Evolutionary conservation across 1,140 invertebrate genomes (phyloP).

Genomic region (Sitodiplosis mosellana): DNA sequence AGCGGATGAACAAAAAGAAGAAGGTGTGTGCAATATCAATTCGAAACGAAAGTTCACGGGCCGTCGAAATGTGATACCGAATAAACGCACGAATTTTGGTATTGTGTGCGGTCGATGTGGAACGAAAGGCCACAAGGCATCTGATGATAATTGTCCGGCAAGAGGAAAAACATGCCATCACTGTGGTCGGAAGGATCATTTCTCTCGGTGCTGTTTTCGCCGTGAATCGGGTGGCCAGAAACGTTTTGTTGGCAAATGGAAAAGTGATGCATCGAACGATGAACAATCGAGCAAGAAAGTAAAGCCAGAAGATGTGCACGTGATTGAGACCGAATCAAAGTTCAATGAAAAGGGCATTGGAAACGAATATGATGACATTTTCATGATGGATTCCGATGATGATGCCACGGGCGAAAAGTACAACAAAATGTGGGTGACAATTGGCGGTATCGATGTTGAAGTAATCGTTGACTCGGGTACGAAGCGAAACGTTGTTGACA

Average conservation of each 20-base stretch:
- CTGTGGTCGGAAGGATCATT: no score
- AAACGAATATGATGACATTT: not conserved
- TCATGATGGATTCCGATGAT: not conserved
- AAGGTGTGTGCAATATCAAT: not conserved
- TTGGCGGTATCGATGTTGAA: no score
- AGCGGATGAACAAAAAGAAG: not conserved
- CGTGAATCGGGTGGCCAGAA: not conserved
- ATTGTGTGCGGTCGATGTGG: conserved; percentile 1
- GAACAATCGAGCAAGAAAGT: not conserved
- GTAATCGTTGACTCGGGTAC: not conserved
- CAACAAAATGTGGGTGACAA: no score
- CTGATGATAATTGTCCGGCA: no score
- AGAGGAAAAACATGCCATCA: no score
- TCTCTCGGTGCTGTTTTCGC: not conserved
- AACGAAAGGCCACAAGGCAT: not conserved
- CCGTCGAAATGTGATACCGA: not conserved
- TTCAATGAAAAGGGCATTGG: not conserved
- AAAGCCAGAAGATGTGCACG: no score
- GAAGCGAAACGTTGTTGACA: not conserved
- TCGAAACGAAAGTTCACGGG: no score
- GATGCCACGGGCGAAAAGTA: not conserved
- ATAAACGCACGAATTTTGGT: no score
- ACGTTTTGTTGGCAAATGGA: not conserved
- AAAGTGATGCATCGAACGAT: not conserved
- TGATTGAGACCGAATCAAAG: no score